Base-by-base conservation (phyloP, 2,113 vertebrate genomes). In the Callocephalon fimbriatum region DNA sequence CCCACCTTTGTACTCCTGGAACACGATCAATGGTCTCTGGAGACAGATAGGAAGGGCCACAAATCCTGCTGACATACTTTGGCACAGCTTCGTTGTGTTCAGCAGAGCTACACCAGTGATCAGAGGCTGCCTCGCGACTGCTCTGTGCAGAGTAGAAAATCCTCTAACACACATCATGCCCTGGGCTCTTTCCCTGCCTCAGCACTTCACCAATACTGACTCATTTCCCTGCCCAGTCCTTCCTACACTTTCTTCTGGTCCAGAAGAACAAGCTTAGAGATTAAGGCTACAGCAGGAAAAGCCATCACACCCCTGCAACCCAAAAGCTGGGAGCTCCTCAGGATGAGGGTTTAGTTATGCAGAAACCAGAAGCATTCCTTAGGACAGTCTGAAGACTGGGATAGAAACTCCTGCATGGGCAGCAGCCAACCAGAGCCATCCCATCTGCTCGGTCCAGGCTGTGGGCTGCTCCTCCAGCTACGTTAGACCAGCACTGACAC, bases 131-230 rank as follows among this genome's bases (percentile, higher is more conserved):
- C 42, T 23, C 14, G 7, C 17, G 3, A 2, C 0, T 19, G 68
- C 79, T 19, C 0, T 7, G 17, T 4, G 44, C 7, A 27, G 10
- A 19, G 3, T 3, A 75, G 47, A 53, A 74, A 38, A 54, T 14
- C 48, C 20, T 21, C 42, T 27, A 12, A 3, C 3, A 15, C 1
- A 4, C 25, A 15, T 0, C 35, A 7, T 0, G 1, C 45, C 65
- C 80, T 42, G 66, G 61, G 79, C 15, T 0, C 32, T 21, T 15
- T 25, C 67, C 72, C 85, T 53, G 66, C 38, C 80, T 44, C 50
- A 21, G 71, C 67, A 35, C 5, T 8, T 25, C 75, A 1, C 54
- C 7, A 21, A 5, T 7, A 16, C 22, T 14, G 56, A 19, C 72
- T 61, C 38, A 5, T 15, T 72, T 26, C n/a, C 80, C 70, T 37